Conservation (phyloP, 2,113 vertebrate genomes). For the Murina feae region DNA sequence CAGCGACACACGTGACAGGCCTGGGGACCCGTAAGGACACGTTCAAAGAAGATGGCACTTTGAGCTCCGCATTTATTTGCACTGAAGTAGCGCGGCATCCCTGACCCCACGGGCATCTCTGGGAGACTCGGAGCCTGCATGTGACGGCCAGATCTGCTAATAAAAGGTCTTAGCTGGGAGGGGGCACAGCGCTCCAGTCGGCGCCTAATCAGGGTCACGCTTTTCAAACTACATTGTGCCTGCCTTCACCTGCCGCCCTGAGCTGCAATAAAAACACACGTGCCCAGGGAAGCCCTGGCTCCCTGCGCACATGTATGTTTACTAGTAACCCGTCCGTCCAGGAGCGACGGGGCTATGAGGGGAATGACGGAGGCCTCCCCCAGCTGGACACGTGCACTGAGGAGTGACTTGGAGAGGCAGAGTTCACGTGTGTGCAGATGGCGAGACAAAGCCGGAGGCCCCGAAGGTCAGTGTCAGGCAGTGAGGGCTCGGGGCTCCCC, state of each 20-base stretch:
- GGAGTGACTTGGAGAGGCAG: constrained; percentile 94
- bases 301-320: constrained; percentile 83
- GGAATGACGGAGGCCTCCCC: constrained; percentile 92
- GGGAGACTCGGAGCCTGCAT: constrained; percentile 45
- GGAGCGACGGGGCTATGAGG: constrained; percentile 91
- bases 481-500: constrained; percentile 88
- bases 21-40: constrained; percentile 52
- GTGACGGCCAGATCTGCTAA: constrained; percentile 79
- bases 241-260: constrained; percentile 86
- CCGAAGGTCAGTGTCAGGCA: constrained; percentile 57
- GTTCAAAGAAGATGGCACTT: constrained; percentile 62
- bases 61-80: constrained; percentile 71
- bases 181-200: constrained; percentile 76
- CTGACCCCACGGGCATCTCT: constrained; percentile 67
- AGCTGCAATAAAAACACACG: constrained; percentile 84
- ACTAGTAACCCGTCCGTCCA: constrained; percentile 91
- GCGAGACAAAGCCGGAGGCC: constrained; percentile 85
- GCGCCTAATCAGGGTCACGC: constrained; percentile 83
- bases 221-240: constrained; percentile 85
- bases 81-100: constrained; percentile 50
- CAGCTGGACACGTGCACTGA: constrained; percentile 98
- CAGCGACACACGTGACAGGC: constrained; percentile 34
- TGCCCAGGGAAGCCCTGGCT: constrained; percentile 82
- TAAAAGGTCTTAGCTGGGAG: constrained; percentile 80
- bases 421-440: constrained; percentile 96